These are phyloP conservation scores for Babylonia areolata DNA, from an alignment of 1,140 invertebrate species.

Conservation along the genomic window DNA sequence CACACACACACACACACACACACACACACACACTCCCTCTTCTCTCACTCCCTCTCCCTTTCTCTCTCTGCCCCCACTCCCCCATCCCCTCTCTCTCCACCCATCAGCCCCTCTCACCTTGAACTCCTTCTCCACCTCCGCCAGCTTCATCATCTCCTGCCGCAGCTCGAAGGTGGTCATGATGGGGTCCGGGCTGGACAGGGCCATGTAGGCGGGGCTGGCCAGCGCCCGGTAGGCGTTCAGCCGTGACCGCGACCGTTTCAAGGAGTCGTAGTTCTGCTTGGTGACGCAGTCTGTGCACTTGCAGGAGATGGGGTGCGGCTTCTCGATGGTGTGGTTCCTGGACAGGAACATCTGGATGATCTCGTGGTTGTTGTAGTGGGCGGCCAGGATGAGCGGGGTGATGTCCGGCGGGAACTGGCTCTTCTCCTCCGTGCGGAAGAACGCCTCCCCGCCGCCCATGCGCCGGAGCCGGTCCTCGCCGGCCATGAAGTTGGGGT, in stretches of 20 bases:
- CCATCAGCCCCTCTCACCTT: constrained; percentile 64
- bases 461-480: constrained; percentile 70
- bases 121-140: constrained; percentile 79
- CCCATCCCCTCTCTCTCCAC: background rate
- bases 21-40: background rate
- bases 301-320: constrained; percentile 80
- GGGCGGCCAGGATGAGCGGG: constrained; percentile 75
- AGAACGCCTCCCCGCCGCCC: constrained; percentile 69
- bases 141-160: constrained; percentile 78
- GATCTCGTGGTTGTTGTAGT: constrained; percentile 76
- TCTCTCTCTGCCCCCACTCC: background rate
- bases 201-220: constrained; percentile 81
- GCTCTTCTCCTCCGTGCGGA: constrained; percentile 70
- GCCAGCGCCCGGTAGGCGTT: constrained; percentile 75
- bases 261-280: constrained; percentile 73
- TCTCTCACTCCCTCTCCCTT: background rate
- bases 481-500: constrained; percentile 74
- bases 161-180: constrained; percentile 82
- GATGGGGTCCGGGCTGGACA: constrained; percentile 82
- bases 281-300: constrained; percentile 80
- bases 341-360: constrained; percentile 75
- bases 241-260: constrained; percentile 72
- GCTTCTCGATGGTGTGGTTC: constrained; percentile 76
- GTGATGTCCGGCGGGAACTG: constrained; percentile 74
- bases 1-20: background rate